Conservation (phyloP, 2,113 vertebrate genomes). For the Pangasianodon hypophthalmus region DNA sequence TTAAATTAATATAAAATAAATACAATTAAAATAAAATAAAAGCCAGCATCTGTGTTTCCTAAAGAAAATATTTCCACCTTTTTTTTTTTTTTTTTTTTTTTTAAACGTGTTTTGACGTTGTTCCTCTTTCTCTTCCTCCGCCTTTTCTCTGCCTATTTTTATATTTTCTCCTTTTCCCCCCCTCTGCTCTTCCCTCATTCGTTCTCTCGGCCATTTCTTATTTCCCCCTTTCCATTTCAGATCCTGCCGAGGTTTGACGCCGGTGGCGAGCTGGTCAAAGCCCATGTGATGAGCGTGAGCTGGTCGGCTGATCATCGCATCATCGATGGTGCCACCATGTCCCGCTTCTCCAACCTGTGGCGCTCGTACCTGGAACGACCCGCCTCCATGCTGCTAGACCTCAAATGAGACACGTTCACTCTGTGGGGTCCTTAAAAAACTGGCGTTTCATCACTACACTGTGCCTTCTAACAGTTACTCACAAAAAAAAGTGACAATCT, state of each 20-base stretch:
- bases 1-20: not conserved
- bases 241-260: conserved; percentile 84
- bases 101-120: not conserved
- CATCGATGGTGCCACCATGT: conserved; percentile 93
- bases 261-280: conserved; percentile 77
- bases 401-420: conserved; percentile 75
- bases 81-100: not conserved
- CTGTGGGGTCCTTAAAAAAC: too few relatives aligned
- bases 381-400: conserved; percentile 86
- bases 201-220: not conserved
- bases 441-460: not conserved
- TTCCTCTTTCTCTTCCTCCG: not conserved
- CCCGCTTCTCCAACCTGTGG: conserved; percentile 93
- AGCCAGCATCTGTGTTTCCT: not conserved
- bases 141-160: too few relatives aligned
- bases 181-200: not conserved
- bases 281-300: conserved; percentile 89
- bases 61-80: not conserved
- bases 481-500: not conserved
- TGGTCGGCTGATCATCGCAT: conserved; percentile 96
- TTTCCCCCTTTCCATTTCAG: conserved; percentile 61
- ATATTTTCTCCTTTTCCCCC: too few relatives aligned
- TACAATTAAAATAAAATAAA: not conserved
- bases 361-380: conserved; percentile 92
- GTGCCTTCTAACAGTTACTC: not conserved